Base-by-base conservation (phyloP, 2,113 vertebrate species). In the Loxodonta africana region DNA sequence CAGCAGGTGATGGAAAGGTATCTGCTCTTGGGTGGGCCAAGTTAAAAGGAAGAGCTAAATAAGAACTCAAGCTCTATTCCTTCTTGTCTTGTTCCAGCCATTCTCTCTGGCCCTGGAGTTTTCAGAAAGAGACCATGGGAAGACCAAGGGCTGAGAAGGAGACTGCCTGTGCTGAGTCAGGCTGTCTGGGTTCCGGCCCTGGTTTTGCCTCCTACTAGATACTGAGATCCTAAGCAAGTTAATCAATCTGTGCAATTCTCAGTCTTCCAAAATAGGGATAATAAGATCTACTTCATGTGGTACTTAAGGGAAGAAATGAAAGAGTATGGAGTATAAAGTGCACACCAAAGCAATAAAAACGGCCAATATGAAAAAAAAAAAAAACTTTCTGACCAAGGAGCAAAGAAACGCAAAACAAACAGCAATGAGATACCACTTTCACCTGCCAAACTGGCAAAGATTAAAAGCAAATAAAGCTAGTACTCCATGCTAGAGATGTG, bases 251-350 rank as follows among this genome's bases (percentile, higher is more conserved):
- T 15, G 7, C 37, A 81, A 80, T 76, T 90, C 37, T 86, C 74
- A 86, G 65, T 92, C 76, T 89, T 93, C 81, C 33, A 90, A 93
- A 69, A 82, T 82, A 82, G 80, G 62, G 85, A 60, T 62, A 88
- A 69, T 46, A 90, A 92, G 44, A 90, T 93, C 20, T 69, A 77
- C 30, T 89, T 83, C 69, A 26, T 53, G 37, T 18, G 48, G 46
- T 90, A 23, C 10, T 74, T 92, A 67, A 37, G 53, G 85, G n/a
- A 44, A 33, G 33, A 86, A 93, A 41, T 69, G 46, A 85, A 85
- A 89, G 7, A 76, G 86, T 51, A 33, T 7, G 41, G 63, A 53
- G 46, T 62, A 33, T 85, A 67, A 92, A 86, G 33, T 74, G 53
- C 20, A 25, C 9, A 90, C 26, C 57, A 87, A 90, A 67, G 20